Percentiles rank a stretch among this genome's conserved stretches.
These are phyloP conservation scores for Laterallus jamaicensis DNA, from an alignment of 2,113 vertebrate genomes.

Conservation along the genomic window DNA sequence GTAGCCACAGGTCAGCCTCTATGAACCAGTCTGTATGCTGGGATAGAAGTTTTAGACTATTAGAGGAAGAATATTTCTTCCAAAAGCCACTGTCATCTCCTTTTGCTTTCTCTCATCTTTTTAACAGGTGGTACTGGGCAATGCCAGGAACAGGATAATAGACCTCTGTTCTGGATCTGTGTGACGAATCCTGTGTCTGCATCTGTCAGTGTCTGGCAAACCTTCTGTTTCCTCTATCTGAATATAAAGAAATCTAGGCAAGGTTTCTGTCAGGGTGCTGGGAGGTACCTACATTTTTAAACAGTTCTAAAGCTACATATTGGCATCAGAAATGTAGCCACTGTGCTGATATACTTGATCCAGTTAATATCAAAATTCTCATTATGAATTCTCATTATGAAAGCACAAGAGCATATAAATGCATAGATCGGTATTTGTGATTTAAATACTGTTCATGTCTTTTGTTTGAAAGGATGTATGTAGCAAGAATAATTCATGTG, in stretches of 20 bases:
- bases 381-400: neutral
- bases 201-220: neutral
- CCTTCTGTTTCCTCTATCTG: neutral
- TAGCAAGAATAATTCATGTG: neutral
- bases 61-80: neutral
- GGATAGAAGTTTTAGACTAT: neutral
- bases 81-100: neutral
- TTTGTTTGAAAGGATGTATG: neutral
- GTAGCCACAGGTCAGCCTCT: neutral
- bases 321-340: neutral
- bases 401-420: neutral
- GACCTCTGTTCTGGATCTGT: neutral
- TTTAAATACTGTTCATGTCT: neutral
- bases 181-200: neutral
- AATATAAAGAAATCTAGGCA: neutral
- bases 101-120: neutral
- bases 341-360: neutral
- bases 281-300: neutral
- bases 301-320: neutral
- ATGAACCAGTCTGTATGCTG: neutral
- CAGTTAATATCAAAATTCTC: conserved; percentile 4
- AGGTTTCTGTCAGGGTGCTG: conserved; percentile 4
- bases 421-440: conserved; percentile 20
- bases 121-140: neutral
- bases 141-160: neutral